Evolutionary conservation across 2,797 vertebrate genomes (phyloP), one percentile per base, ranked within the genome.

Genomic region (Microctenopoma lineatum): DNA sequence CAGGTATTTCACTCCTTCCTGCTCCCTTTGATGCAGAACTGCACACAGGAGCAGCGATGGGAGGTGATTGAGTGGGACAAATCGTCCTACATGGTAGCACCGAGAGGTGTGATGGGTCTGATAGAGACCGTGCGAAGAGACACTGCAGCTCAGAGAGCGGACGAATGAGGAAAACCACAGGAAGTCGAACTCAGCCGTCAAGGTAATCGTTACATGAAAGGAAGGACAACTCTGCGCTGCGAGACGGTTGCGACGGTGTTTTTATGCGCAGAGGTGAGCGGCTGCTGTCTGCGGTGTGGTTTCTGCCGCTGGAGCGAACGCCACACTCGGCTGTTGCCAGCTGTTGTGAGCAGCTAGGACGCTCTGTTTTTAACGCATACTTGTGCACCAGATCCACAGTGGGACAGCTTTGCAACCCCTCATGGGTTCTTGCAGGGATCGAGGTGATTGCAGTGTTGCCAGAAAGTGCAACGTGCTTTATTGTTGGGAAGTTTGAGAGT

Each of bases 11-110:
- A 62, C 25, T 48, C 26, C 29, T 21, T 25, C 16, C 59, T 29
- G 32, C 39, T 57, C 52, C 4, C n/a, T 83, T 81, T 73, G 59
- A 81, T 77, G 66, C 56, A 52, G 50, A 77, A 66, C 44, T 63
- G 21, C 10, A 10, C 42, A 57, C 42, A 7, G 26, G 59, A 38
- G 34, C 53, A 38, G 25, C 61, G 59, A 62, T 5, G 5, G 25
- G 2, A 14, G 55, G 66, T 68, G 45, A 72, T 59, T 15, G 47
- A 15, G 8, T 12, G 4, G 11, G 3, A 9, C 10, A n/a, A 5
- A 12, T 50, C 46, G 6, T 46, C 21, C 26, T 54, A 11, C 21
- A 39, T 39, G 12, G 36, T 39, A 11, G 16, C 38, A 56, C 16
- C 12, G 46, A 42, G 9, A 53, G n/a, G 44, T 13, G 16, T 66